phyloP scores from a whole-genome alignment of 2,888 invertebrate genomes.

The Tetragonula carbonaria region DNA sequence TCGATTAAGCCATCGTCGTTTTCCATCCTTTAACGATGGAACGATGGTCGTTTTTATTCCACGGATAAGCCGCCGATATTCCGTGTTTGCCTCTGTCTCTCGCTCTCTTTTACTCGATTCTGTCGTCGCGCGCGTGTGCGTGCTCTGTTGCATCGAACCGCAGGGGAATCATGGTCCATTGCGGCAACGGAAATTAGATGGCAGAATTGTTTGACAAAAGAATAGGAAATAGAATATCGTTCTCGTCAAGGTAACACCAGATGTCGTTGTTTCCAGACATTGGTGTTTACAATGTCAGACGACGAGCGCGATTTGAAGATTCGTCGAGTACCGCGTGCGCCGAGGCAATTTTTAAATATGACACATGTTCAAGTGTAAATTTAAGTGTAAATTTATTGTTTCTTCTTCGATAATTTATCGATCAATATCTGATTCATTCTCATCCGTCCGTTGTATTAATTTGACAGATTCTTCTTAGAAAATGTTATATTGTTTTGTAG shows the following conservation, averaged over 20 bases:
- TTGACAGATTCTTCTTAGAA: too few species aligned
- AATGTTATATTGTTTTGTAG: too few species aligned
- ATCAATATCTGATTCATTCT: too few species aligned
- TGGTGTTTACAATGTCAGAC: background rate
- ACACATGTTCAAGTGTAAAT: too few species aligned
- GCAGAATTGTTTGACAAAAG: background rate
- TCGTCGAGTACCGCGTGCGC: too few species aligned
- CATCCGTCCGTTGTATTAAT: too few species aligned
- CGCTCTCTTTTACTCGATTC: background rate
- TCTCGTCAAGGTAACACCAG: background rate
- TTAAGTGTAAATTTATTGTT: too few species aligned
- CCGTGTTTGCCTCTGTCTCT: background rate
- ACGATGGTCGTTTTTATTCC: background rate
- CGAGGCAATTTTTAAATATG: too few species aligned
- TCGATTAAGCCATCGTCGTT: constrained; percentile 27
- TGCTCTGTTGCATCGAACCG: background rate
- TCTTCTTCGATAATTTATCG: too few species aligned
- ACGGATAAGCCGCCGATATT: background rate
- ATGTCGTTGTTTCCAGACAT: too few species aligned
- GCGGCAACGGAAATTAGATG: background rate
- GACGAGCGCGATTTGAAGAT: background rate
- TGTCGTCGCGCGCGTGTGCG: background rate
- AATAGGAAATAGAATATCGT: background rate
- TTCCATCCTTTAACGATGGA: background rate
- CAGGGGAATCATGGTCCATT: background rate